phyloP scores from a whole-genome alignment of 2,888 invertebrate species.

The Latrodectus hesperus region DNA sequence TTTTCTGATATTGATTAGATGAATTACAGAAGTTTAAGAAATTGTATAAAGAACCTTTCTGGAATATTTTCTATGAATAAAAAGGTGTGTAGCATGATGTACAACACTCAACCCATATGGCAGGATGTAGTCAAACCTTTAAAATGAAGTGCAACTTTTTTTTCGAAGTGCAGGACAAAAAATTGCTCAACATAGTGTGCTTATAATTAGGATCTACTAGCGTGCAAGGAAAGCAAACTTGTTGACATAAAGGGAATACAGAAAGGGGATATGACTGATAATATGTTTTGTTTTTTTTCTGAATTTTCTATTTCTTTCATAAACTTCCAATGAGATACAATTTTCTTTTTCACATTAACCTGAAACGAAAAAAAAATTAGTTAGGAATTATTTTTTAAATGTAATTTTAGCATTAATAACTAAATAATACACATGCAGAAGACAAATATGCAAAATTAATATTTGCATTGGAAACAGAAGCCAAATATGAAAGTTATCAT shows the following conservation, averaged over 20 bases:
- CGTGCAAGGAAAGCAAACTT: slow-evolving; percentile 9
- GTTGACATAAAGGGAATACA: slow-evolving; percentile 14
- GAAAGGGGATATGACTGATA: slow-evolving; percentile 44
- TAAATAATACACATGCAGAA: too few species aligned
- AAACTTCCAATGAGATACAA: not conserved
- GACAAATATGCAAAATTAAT: too few species aligned
- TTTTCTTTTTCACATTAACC: slow-evolving; percentile 16
- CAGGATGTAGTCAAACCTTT: not conserved
- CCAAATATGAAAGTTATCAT: too few species aligned
- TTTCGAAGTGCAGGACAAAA: slow-evolving; percentile 14
- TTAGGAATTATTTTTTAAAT: too few species aligned
- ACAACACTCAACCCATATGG: slow-evolving; percentile 12
- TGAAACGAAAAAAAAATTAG: not conserved
- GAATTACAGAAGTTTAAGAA: slow-evolving; percentile 11
- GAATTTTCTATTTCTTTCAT: slow-evolving; percentile 16
- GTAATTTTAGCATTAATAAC: too few species aligned
- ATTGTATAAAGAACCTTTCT: slow-evolving; percentile 11
- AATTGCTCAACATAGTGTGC: slow-evolving; percentile 22
- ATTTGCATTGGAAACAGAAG: too few species aligned
- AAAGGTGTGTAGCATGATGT: not conserved
- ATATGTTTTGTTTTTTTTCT: slow-evolving; percentile 19
- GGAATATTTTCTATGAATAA: not conserved
- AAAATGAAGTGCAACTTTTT: not conserved
- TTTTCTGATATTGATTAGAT: not conserved
- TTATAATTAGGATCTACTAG: slow-evolving; percentile 22